Conservation (phyloP, 2,888 invertebrate species). For the Diarsia mendica region DNA sequence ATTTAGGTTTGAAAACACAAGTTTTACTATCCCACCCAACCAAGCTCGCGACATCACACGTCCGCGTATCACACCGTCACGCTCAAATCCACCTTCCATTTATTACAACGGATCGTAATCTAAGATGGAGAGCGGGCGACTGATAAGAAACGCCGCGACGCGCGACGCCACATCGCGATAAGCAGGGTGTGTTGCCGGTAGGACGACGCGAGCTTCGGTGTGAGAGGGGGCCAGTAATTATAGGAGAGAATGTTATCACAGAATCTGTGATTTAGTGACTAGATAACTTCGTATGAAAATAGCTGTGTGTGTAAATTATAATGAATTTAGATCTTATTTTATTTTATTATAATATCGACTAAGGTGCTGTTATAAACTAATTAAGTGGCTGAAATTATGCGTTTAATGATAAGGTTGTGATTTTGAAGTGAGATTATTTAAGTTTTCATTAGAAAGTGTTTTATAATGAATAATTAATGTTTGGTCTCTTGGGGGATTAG, state of each 20-base stretch:
- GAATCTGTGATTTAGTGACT: slow-evolving; percentile 65
- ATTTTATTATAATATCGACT: slow-evolving; percentile 43
- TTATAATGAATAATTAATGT: slow-evolving; percentile 25
- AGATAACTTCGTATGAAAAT: slow-evolving; percentile 67
- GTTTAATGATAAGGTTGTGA: slow-evolving; percentile 34
- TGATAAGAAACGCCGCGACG: slow-evolving; percentile 75
- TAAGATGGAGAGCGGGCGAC: slow-evolving; percentile 75
- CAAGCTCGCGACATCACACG: slow-evolving; percentile 61
- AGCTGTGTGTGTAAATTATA: slow-evolving; percentile 61
- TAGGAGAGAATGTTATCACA: slow-evolving; percentile 70
- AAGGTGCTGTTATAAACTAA: slow-evolving; percentile 44
- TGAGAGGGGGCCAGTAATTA: slow-evolving; percentile 69
- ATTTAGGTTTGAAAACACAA: slow-evolving; percentile 47
- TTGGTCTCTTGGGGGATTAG: not conserved
- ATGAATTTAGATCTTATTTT: slow-evolving; percentile 56
- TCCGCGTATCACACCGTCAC: slow-evolving; percentile 80
- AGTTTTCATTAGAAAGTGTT: slow-evolving; percentile 47
- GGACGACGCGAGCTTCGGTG: slow-evolving; percentile 65
- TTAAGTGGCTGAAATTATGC: slow-evolving; percentile 48
- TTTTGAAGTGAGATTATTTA: slow-evolving; percentile 24
- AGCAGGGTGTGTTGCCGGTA: slow-evolving; percentile 65
- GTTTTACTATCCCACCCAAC: slow-evolving; percentile 43
- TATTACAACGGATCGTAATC: slow-evolving; percentile 81
- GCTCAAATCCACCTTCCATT: slow-evolving; percentile 79
- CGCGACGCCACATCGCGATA: slow-evolving; percentile 77